phyloP scores from a whole-genome alignment of 2,797 vertebrate species.

The Oreonectes daqikongensis region DNA sequence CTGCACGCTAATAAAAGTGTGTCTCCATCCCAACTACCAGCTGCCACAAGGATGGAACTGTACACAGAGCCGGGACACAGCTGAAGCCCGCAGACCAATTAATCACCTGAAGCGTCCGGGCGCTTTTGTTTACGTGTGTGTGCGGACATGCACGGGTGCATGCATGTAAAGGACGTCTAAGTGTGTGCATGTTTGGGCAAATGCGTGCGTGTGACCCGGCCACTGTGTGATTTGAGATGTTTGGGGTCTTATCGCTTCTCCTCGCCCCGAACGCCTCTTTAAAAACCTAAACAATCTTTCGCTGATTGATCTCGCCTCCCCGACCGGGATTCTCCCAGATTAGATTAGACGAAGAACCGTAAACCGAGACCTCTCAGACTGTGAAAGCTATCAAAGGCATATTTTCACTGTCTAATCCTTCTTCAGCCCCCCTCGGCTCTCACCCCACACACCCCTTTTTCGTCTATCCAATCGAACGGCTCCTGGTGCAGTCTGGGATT shows the following conservation, averaged over 20 bases:
- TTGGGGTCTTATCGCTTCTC: not conserved
- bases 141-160: slow-evolving; percentile 12
- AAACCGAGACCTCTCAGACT: slow-evolving; percentile 79
- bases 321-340: slow-evolving; percentile 70
- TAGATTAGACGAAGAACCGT: slow-evolving; percentile 80
- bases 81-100: slow-evolving; percentile 41
- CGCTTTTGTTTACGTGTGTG: slow-evolving; percentile 13
- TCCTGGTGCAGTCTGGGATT: slow-evolving; percentile 72
- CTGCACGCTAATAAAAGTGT: slow-evolving; percentile 24
- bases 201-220: not conserved
- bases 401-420: slow-evolving; percentile 80
- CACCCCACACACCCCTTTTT: slow-evolving; percentile 75
- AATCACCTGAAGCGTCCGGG: slow-evolving; percentile 21
- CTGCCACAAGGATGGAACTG: slow-evolving; percentile 34
- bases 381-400: slow-evolving; percentile 83
- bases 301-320: slow-evolving; percentile 35
- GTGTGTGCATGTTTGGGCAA: not conserved
- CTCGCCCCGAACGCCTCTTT: slow-evolving; percentile 63
- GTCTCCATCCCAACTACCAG: slow-evolving; percentile 39
- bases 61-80: slow-evolving; percentile 32
- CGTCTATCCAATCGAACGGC: slow-evolving; percentile 75
- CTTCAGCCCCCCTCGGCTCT: slow-evolving; percentile 54
- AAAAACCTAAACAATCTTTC: slow-evolving; percentile 49
- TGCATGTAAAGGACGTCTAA: not conserved
- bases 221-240: not conserved